Conservation (phyloP, 2,113 vertebrate genomes). For the Chionodraco myersi region DNA sequence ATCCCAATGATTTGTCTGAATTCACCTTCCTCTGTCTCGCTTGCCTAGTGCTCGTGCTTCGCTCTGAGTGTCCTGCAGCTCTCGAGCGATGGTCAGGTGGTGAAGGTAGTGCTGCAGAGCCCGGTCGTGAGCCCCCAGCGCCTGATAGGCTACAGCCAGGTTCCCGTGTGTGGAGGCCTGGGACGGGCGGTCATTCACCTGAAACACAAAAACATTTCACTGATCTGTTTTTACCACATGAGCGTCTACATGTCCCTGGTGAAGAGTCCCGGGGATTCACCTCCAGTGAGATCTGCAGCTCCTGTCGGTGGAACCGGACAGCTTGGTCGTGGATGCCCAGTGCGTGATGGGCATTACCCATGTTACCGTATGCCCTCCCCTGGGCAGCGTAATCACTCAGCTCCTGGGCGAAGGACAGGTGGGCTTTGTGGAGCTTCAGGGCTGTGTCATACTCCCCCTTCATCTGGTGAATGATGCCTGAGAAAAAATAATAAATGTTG, state of each 20-base stretch:
- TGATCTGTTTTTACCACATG: neutral
- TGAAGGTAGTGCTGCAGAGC: slow-evolving; percentile 97
- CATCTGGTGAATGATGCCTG: slow-evolving; percentile 98
- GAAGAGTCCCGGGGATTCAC: slow-evolving; percentile 47
- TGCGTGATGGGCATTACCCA: slow-evolving; percentile 95
- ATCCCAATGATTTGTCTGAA: neutral
- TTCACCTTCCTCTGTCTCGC: neutral
- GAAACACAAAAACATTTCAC: slow-evolving; percentile 23
- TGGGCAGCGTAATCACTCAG: slow-evolving; percentile 93
- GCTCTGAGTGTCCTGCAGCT: slow-evolving; percentile 92
- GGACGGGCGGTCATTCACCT: slow-evolving; percentile 91
- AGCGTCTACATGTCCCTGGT: neutral
- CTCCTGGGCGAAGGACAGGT: slow-evolving; percentile 93
- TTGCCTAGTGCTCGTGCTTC: slow-evolving; percentile 93
- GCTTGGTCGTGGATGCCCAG: slow-evolving; percentile 92
- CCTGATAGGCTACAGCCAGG: slow-evolving; percentile 94
- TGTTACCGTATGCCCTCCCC: slow-evolving; percentile 95
- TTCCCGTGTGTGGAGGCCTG: slow-evolving; percentile 96
- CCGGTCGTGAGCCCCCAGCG: slow-evolving; percentile 91
- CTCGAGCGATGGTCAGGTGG: slow-evolving; percentile 92
- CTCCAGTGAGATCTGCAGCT: slow-evolving; percentile 97
- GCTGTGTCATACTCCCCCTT: slow-evolving; percentile 92
- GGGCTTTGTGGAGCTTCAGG: slow-evolving; percentile 92
- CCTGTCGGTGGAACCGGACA: slow-evolving; percentile 93
- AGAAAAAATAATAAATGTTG: too few relatives aligned